These are phyloP conservation scores for Furnarius figulus DNA, from an alignment of 2,113 vertebrate genomes.

Conservation along the genomic window DNA sequence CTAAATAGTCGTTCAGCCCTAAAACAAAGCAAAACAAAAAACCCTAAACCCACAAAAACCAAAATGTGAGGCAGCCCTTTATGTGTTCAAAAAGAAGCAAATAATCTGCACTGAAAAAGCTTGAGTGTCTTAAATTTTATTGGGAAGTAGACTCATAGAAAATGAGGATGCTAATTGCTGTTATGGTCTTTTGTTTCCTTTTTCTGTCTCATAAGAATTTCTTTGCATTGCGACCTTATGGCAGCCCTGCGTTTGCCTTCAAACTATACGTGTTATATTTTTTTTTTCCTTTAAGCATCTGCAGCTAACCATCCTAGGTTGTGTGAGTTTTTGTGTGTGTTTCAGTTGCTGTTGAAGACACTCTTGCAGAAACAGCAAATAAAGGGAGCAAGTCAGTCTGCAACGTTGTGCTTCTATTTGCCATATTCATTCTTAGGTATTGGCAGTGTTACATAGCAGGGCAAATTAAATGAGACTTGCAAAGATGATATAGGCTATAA, in stretches of 20 bases:
- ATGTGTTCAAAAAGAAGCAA: background rate
- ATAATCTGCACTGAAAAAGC: accelerated
- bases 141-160: accelerated
- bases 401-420: background rate
- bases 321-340: background rate
- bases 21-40: background rate
- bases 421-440: accelerated
- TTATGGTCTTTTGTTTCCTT: background rate
- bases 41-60: background rate
- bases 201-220: background rate
- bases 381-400: background rate
- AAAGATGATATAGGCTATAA: background rate
- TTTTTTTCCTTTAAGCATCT: background rate
- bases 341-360: background rate
- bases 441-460: background rate
- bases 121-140: background rate
- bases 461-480: background rate
- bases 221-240: accelerated
- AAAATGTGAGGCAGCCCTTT: background rate
- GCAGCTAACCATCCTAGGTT: background rate
- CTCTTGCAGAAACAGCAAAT: background rate
- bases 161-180: background rate
- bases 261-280: background rate
- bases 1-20: background rate
- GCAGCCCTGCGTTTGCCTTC: background rate